Evolutionary conservation across 2,113 vertebrate species (phyloP).

Genomic region (Pelodiscus sinensis): DNA sequence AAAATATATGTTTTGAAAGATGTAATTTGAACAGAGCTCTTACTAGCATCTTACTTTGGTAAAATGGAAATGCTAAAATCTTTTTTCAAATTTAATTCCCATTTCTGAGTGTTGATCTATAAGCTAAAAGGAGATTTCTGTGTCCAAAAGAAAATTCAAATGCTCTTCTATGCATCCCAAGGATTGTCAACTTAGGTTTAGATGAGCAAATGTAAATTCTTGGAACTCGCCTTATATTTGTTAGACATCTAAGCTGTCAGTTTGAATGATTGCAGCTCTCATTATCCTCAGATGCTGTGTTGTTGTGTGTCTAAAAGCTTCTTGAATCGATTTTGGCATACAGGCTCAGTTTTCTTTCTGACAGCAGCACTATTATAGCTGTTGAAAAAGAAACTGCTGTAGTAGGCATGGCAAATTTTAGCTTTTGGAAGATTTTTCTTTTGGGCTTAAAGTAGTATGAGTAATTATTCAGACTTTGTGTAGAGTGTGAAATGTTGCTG

Average conservation of each 20-base stretch:
- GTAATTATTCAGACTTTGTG: constrained; percentile 17
- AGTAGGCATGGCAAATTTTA: constrained; percentile 49
- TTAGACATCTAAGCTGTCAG: constrained; percentile 69
- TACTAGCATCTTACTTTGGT: constrained; percentile 10
- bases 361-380: constrained; percentile 66
- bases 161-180: constrained; percentile 60
- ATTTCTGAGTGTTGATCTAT: constrained; percentile 31
- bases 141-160: constrained; percentile 43
- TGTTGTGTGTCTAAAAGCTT: constrained; percentile 70
- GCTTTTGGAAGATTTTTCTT: constrained; percentile 6
- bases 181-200: constrained; percentile 42
- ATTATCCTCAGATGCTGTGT: constrained; percentile 72
- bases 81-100: constrained; percentile 12
- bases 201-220: constrained; percentile 60
- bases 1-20: background rate
- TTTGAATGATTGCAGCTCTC: constrained; percentile 76
- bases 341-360: constrained; percentile 56
- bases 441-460: constrained; percentile 6
- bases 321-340: constrained; percentile 75
- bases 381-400: constrained; percentile 65
- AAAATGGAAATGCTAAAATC: background rate
- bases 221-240: constrained; percentile 69
- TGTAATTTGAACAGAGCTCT: background rate
- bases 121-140: constrained; percentile 47
- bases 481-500: background rate